Base-by-base conservation (phyloP, 2,797 vertebrate genomes). In the Ceryle rudis region DNA sequence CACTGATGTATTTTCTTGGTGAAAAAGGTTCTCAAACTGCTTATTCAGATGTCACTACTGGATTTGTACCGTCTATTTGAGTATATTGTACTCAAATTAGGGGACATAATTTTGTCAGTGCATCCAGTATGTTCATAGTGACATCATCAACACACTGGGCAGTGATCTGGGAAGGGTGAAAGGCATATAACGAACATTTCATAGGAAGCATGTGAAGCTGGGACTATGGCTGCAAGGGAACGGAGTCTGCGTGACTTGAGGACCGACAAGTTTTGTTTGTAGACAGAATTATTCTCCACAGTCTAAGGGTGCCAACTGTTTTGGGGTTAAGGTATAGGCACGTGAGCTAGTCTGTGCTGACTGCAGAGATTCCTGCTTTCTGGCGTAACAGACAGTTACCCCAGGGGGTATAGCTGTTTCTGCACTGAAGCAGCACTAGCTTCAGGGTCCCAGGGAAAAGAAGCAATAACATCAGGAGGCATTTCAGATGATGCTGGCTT, bases 241-340 rank as follows among this genome's bases (percentile, higher is more conserved):
- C 1, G 2, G 12, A 60, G n/a, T 37, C 51, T 55, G 9, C 0
- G 1, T 69, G 39, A 15, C 31, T 12, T 84, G 35, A 5, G 11
- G 18, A 37, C 46, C 3, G 2, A 4, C 6, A 5, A 25, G 35
- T 14, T 61, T 74, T 81, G 15, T 61, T 74, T 81, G 15, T 65
- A 31, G 46, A 8, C 25, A 75, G 35, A 93, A 8, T 37, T 54
- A 28, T 72, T 73, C 25, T 89, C 19, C 35, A 29, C 4, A 8
- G 37, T 7, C 35, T 87, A 35, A 37, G 33, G 7, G 42, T 89
- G 8, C 52, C 25, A 47, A 9, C 39, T 75, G 11, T 33, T 77
- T 55, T 78, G 39, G 42, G 14, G 19, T 73, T 33, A 55, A 62
- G 46, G 7, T 79, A 5, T 23, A 58, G 47, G 57, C 16, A 41